Base-by-base conservation (phyloP, 2,113 vertebrate species). In the Onychostoma macrolepis region DNA sequence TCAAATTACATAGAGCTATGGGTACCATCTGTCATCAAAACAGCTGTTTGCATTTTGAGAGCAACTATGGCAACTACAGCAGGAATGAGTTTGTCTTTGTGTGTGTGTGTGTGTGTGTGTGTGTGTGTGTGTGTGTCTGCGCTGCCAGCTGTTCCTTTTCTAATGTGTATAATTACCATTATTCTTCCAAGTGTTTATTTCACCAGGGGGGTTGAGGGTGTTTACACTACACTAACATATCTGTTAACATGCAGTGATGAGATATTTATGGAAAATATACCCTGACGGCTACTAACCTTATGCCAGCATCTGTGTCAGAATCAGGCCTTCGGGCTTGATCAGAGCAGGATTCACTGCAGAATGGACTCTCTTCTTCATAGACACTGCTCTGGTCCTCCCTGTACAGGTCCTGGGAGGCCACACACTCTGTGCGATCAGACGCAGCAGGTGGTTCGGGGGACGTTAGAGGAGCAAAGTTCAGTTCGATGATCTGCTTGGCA, bases 391-490 rank as follows among this genome's bases (percentile, higher is more conserved):
- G 90, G 36, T 86, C 87, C 12, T 87, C 76, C 41, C 74, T 90
- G 0, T 85, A 6, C 21, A 56, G 72, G 4, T 85, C 82, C 85
- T 91, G 92, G 2, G 87, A 67, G 2, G 77, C 33, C 21, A 93
- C 93, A 0, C 92, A 92, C 28, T 88, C 88, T 0, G 90, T 90
- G 0, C 88, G 87, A 78, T 93, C 91, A 0, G 91, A 88, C 43
- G 53, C 38, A 6, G 61, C 81, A 1, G 90, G 92, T 19, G 95
- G 92, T 50, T 93, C 90, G 81, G 93, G 83, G 50, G 91, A 92
- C 91, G 95, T 92, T 94, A 96, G 86, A 88, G 98, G 93, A 91
- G 96, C 91, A 88, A 97, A 95, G 81, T 96, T 96, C 83, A 97
- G 94, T 90, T 97, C 94, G 0, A 95, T 96, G 84, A 96, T 95